Conservation (phyloP, 2,797 vertebrate species). For the Toxotes lorentzi region DNA sequence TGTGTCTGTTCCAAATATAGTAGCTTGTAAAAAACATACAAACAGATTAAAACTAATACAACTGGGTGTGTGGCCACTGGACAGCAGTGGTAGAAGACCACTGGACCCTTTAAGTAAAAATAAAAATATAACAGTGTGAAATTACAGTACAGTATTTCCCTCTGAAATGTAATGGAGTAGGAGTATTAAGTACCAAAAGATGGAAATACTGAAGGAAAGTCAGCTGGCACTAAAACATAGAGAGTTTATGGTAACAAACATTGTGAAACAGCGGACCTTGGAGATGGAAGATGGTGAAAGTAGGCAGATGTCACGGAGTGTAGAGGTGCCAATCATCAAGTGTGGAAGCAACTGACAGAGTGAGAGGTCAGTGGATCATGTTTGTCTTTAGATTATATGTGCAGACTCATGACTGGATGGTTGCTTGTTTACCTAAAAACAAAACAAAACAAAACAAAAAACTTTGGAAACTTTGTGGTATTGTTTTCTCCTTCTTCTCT, state of each 20-base stretch:
- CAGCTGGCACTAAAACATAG: conserved; percentile 4
- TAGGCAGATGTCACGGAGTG: neutral
- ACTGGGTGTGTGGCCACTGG: too few species aligned
- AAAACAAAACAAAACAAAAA: conserved; percentile 14
- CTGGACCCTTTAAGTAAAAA: neutral
- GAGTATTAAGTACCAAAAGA: too few species aligned
- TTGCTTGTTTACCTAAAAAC: conserved; percentile 30
- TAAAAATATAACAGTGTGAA: conserved; percentile 8
- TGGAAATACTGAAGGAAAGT: neutral
- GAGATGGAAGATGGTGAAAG: conserved; percentile 6
- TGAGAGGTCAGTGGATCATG: conserved; percentile 27
- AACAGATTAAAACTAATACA: too few species aligned
- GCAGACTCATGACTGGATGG: conserved; percentile 5
- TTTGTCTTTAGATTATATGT: conserved; percentile 35
- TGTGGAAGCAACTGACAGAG: conserved; percentile 9
- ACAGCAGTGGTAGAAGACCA: too few species aligned
- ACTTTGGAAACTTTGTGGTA: conserved; percentile 54
- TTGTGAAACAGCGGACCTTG: neutral
- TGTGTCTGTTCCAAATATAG: conserved; percentile 7
- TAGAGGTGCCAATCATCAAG: neutral
- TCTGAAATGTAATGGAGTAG: neutral
- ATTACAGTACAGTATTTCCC: neutral
- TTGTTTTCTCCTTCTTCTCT: conserved; percentile 42
- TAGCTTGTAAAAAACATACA: neutral
- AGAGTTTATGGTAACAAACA: neutral